These are phyloP conservation scores for Lepidurus apus DNA, from an alignment of 1,140 invertebrate genomes.

Conservation along the genomic window DNA sequence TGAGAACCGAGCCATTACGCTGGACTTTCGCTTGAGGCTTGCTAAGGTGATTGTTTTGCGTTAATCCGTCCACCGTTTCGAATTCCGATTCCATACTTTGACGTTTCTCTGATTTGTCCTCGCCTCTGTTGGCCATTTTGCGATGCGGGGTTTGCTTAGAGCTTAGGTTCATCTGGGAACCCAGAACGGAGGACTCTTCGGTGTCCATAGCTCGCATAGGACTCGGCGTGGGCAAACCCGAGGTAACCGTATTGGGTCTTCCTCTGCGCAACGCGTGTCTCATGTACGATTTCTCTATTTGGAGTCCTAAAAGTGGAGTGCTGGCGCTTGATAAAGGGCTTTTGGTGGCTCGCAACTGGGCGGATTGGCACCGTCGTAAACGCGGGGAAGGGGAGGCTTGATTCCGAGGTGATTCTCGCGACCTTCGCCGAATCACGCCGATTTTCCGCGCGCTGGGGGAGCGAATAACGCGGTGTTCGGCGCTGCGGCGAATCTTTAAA, in stretches of 20 bases:
- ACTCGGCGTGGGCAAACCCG: constrained; percentile 41
- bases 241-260: constrained; percentile 41
- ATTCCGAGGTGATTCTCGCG: constrained; percentile 48
- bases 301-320: neutral
- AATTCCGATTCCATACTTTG: neutral
- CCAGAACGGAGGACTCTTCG: constrained; percentile 31
- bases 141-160: constrained; percentile 15
- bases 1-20: constrained; percentile 24
- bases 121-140: constrained; percentile 16
- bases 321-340: neutral
- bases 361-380: constrained; percentile 34
- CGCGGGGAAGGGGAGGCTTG: constrained; percentile 14
- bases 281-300: constrained; percentile 5
- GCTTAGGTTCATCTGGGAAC: neutral
- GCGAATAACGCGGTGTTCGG: constrained; percentile 63
- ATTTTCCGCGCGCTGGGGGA: constrained; percentile 75
- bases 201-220: constrained; percentile 28
- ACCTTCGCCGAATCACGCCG: constrained; percentile 61
- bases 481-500: constrained; percentile 61
- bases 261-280: constrained; percentile 40
- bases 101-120: constrained; percentile 18
- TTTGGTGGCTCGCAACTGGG: neutral
- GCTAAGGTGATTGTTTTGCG: neutral
- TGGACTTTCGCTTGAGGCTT: neutral
- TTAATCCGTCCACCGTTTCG: neutral